Conservation (phyloP, 2,888 invertebrate species). For the Cistogaster globosa region DNA sequence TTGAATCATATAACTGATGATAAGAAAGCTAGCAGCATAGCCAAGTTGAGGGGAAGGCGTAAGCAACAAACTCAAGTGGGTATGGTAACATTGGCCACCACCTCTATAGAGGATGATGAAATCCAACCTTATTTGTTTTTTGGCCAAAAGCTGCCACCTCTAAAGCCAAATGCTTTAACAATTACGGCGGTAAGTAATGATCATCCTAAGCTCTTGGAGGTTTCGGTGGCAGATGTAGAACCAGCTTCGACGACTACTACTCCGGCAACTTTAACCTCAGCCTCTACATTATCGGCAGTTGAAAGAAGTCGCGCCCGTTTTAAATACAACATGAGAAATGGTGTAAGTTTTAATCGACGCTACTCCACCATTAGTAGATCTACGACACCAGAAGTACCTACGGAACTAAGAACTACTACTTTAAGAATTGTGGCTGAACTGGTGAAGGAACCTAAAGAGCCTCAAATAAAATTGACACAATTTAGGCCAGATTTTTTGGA, state of each 20-base stretch:
- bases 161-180: conserved; percentile 79
- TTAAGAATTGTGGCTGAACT: conserved; percentile 48
- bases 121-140: conserved; percentile 89
- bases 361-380: conserved; percentile 58
- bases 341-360: conserved; percentile 67
- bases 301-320: conserved; percentile 78
- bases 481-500: conserved; percentile 33
- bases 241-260: conserved; percentile 69
- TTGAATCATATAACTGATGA: conserved; percentile 80
- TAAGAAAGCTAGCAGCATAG: conserved; percentile 71
- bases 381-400: conserved; percentile 49
- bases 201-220: conserved; percentile 85
- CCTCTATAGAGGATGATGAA: conserved; percentile 82
- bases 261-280: conserved; percentile 38
- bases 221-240: conserved; percentile 83
- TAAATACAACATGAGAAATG: conserved; percentile 77
- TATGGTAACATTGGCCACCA: conserved; percentile 69
- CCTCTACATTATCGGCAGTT: conserved; percentile 75
- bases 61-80: conserved; percentile 71
- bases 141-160: conserved; percentile 86
- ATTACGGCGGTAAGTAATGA: conserved; percentile 84
- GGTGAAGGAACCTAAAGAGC: conserved; percentile 16
- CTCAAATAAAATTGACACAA: not conserved
- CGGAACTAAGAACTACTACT: conserved; percentile 48
- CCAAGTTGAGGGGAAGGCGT: conserved; percentile 75